Evolutionary conservation across 2,113 vertebrate species (phyloP), one percentile per base, ranked within the genome.

Genomic region (Cacatua alba): DNA sequence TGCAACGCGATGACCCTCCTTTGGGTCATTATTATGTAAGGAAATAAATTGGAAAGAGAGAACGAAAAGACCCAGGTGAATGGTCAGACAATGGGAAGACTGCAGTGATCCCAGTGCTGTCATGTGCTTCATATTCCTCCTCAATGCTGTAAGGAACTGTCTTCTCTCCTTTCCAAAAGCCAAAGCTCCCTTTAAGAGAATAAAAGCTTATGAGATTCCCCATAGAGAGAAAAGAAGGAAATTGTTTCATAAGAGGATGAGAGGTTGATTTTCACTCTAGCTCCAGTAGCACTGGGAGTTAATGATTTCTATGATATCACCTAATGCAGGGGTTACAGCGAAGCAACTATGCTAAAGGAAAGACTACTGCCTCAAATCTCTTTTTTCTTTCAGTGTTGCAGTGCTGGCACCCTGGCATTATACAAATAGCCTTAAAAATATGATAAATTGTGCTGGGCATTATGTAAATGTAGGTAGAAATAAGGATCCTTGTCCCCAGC

Each of bases 1-100:
- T 93, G 92, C 74, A 87, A 88, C 84, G 37, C 75, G 94, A 44
- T 57, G 9, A 87, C 74, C 87, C 91, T 97, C 95, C 95, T 94
- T 80, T 95, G 95, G 93, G 96, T 96, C 90, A 94, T 97, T 95
- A 95, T 26, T 94, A 96, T 88, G 90, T 78, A 88, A 94, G 74
- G 77, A 93, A 92, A 92, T 94, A 96, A 91, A 97, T 92, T 94
- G 80, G 83, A 96, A 89, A 75, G 80, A 68, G 70, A 92, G 83
- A 90, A 83, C 41, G 82, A 83, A 83, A 76, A 90, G 92, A 83
- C 90, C 55, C 79, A 83, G 82, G 85, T 94, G 94, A 76, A 85
- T 3, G 59, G 71, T 49, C 44, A 85, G 44, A 95, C 93, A 95
- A 88, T 70, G 93, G 82, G 82, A 77, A 88, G 78, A 5, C 53